Evolutionary conservation across 2,888 invertebrate genomes (phyloP).

Genomic region (Netelia inedita): DNA sequence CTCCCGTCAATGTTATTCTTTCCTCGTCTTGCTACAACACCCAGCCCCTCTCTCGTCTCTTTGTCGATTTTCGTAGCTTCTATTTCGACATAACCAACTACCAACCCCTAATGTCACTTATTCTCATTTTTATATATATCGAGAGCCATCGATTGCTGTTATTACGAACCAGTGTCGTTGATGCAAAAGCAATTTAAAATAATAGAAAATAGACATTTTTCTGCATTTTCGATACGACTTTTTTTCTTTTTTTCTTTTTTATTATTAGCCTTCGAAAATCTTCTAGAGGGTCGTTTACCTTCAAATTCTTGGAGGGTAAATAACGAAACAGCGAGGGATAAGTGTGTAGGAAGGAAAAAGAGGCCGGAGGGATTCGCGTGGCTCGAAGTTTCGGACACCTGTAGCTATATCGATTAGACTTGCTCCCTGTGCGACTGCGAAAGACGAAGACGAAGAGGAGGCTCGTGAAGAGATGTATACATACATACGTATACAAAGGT

Average conservation of each 20-base stretch:
- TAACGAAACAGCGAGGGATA: constrained; percentile 36
- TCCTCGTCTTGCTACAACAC: constrained; percentile 6
- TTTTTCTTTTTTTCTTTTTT: neutral
- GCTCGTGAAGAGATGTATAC: neutral
- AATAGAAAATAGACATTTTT: constrained; percentile 12
- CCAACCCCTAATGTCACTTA: neutral
- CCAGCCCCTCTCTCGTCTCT: constrained; percentile 5
- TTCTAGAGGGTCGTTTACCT: neutral
- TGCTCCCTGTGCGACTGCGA: constrained; percentile 8
- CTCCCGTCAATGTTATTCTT: constrained; percentile 47
- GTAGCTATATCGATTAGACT: constrained; percentile 81
- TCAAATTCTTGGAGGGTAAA: constrained; percentile 49
- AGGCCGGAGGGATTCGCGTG: constrained; percentile 48
- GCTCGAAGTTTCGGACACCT: constrained; percentile 78
- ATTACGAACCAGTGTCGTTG: neutral
- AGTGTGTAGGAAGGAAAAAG: constrained; percentile 7
- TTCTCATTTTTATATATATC: constrained; percentile 55
- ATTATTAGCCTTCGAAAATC: constrained; percentile 20
- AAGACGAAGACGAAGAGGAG: constrained; percentile 8
- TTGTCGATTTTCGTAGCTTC: constrained; percentile 34
- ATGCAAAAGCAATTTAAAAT: constrained; percentile 8
- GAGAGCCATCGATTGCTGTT: constrained; percentile 48
- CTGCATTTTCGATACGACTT: neutral
- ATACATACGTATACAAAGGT: neutral
- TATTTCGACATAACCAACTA: neutral